A percentile compares a stretch with the other conserved stretches of the same genome.
These are phyloP conservation scores for Apogon hyalosoma DNA, from an alignment of 2,797 vertebrate species.

Conservation along the genomic window DNA sequence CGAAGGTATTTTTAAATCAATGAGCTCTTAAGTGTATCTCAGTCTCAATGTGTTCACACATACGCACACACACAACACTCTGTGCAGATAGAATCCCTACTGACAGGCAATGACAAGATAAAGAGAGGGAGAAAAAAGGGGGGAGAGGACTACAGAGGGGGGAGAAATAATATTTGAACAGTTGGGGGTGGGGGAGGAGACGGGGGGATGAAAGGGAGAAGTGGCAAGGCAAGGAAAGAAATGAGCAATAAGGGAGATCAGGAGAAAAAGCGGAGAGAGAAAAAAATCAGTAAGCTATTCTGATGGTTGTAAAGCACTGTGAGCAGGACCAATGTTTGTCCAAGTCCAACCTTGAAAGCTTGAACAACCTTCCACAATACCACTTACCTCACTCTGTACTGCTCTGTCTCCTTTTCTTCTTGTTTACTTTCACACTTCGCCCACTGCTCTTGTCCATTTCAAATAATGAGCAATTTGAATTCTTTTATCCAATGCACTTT, in stretches of 20 bases:
- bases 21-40: slow-evolving; percentile 84
- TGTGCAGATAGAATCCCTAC: slow-evolving; percentile 81
- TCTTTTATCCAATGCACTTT: slow-evolving; percentile 4
- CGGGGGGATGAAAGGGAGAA: slow-evolving; percentile 64
- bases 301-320: slow-evolving; percentile 50
- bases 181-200: slow-evolving; percentile 47
- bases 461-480: slow-evolving; percentile 36
- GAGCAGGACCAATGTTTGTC: slow-evolving; percentile 60
- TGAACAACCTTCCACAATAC: slow-evolving; percentile 32
- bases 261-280: slow-evolving; percentile 72
- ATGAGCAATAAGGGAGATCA: slow-evolving; percentile 76
- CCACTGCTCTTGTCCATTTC: slow-evolving; percentile 24
- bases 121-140: slow-evolving; percentile 75
- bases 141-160: slow-evolving; percentile 74
- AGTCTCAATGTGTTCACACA: slow-evolving; percentile 78
- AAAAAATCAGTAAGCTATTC: slow-evolving; percentile 54
- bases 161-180: slow-evolving; percentile 83
- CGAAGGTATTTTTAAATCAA: slow-evolving; percentile 89
- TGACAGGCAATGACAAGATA: slow-evolving; percentile 87
- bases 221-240: slow-evolving; percentile 74
- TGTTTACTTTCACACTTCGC: slow-evolving; percentile 1
- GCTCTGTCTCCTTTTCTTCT: slow-evolving; percentile 18
- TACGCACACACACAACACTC: slow-evolving; percentile 75
- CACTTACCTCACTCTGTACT: slow-evolving; percentile 13
- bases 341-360: slow-evolving; percentile 60